phyloP scores from a whole-genome alignment of 2,797 vertebrate genomes.

The Pipistrellus kuhlii region DNA sequence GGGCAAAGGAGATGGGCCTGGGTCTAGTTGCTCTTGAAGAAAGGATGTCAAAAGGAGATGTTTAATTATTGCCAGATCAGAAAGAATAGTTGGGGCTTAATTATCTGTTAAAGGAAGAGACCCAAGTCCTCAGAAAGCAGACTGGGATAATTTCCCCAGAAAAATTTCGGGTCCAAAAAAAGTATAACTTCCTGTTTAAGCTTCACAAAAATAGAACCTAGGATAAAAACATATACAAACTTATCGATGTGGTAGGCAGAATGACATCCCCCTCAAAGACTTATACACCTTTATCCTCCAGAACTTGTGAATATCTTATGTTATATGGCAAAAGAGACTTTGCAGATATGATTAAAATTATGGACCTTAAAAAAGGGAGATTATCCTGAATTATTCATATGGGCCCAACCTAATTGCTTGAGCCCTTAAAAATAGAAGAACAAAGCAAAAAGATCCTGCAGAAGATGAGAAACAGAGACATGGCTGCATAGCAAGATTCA shows the following conservation, averaged over 20 bases:
- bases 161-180: background rate
- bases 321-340: background rate
- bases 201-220: background rate
- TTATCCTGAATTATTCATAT: background rate
- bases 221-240: background rate
- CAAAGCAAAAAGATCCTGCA: background rate
- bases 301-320: background rate
- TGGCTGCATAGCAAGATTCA: background rate
- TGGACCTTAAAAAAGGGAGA: background rate
- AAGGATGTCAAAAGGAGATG: background rate
- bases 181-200: background rate
- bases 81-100: background rate
- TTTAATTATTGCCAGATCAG: background rate
- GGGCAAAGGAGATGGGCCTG: background rate
- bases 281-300: background rate
- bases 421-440: slow-evolving; percentile 1
- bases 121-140: background rate
- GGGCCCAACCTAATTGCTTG: background rate
- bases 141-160: background rate
- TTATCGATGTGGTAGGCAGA: background rate
- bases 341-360: background rate
- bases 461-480: background rate
- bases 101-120: background rate
- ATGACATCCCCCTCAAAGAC: background rate
- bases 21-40: background rate